Evolutionary conservation across 2,888 invertebrate genomes (phyloP).

Genomic region (Eulithis prunata): DNA sequence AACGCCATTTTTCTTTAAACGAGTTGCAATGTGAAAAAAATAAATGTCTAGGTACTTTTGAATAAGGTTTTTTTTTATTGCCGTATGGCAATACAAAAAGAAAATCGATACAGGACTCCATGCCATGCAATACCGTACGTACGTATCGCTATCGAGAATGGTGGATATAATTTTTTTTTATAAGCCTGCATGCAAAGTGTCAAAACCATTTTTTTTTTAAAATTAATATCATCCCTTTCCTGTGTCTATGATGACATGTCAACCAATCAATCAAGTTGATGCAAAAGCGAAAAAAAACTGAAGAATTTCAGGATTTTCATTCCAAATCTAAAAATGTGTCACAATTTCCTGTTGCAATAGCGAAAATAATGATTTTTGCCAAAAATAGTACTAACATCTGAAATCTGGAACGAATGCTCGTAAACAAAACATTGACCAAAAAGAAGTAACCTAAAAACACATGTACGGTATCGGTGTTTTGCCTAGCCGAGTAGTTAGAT

Average conservation of each 20-base stretch:
- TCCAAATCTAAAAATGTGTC: constrained; percentile 74
- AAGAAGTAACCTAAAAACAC: constrained; percentile 77
- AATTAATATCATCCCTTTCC: background rate
- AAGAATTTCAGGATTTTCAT: constrained; percentile 42
- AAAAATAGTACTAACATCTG: constrained; percentile 49
- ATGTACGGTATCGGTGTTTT: constrained; percentile 76
- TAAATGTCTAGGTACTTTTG: background rate
- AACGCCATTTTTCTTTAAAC: constrained; percentile 78
- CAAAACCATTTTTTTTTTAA: too few relatives aligned
- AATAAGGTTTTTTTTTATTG: background rate
- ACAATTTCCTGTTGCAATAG: constrained; percentile 46
- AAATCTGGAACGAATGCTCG: constrained; percentile 60
- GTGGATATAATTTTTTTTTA: background rate
- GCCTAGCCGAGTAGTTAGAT: constrained; percentile 66
- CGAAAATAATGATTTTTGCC: constrained; percentile 49
- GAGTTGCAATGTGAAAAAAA: constrained; percentile 25
- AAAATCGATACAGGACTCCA: background rate
- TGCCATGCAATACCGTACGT: too few relatives aligned
- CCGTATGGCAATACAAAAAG: background rate
- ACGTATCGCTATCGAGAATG: constrained; percentile 1
- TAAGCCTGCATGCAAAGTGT: background rate
- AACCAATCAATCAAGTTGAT: constrained; percentile 17
- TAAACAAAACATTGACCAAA: constrained; percentile 64
- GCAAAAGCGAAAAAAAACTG: constrained; percentile 19
- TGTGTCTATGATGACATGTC: constrained; percentile 10